Evolutionary conservation across 2,888 invertebrate species (phyloP).

Genomic region (Cantharis lateralis): DNA sequence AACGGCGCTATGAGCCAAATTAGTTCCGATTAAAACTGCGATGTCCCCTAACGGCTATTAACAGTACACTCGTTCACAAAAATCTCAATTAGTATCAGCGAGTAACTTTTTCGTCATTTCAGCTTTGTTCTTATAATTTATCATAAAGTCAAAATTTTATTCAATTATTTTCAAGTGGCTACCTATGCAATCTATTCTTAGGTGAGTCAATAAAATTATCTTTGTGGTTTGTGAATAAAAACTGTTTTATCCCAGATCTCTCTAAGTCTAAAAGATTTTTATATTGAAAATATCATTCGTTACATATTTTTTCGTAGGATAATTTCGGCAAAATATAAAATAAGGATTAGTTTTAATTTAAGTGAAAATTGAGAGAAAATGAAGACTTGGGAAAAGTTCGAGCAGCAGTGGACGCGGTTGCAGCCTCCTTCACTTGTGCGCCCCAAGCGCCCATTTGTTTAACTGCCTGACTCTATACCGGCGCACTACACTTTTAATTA

Average conservation of each 20-base stretch:
- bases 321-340: background rate
- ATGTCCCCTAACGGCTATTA: constrained; percentile 55
- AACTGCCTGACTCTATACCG: constrained; percentile 41
- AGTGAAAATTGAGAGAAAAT: background rate
- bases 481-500: constrained; percentile 59
- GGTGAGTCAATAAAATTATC: background rate
- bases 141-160: background rate
- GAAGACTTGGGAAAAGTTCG: constrained; percentile 10
- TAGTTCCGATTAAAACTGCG: constrained; percentile 56
- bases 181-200: constrained; percentile 4
- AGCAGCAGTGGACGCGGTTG: constrained; percentile 26
- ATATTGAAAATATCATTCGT: no score
- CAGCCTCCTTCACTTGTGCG: constrained; percentile 31
- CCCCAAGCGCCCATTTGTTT: constrained; percentile 53
- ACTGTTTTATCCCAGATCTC: no score
- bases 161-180: background rate
- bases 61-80: constrained; percentile 49
- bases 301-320: no score
- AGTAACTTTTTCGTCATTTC: constrained; percentile 33
- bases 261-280: no score
- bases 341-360: background rate
- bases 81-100: constrained; percentile 47
- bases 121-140: constrained; percentile 18
- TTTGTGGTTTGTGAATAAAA: background rate
- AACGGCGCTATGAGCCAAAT: constrained; percentile 52